A percentile compares a stretch with the other conserved stretches of the same genome.
These are phyloP conservation scores for Enhydra lutris DNA, from an alignment of 2,113 vertebrate genomes.

Conservation along the genomic window DNA sequence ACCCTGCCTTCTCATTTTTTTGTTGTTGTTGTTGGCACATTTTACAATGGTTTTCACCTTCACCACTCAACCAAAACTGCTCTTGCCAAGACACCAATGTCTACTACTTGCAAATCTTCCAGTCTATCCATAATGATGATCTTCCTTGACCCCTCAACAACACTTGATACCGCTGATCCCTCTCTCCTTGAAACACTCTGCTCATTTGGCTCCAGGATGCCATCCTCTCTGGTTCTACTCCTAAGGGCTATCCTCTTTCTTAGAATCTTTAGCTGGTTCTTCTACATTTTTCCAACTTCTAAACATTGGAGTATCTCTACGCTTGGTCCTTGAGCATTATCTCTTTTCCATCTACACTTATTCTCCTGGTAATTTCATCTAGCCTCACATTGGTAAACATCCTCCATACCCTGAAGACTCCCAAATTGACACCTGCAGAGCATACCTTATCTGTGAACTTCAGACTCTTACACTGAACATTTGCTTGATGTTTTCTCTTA, in stretches of 20 bases:
- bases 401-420: background rate
- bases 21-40: background rate
- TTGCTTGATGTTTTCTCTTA: background rate
- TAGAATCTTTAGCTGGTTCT: background rate
- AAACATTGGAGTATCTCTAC: background rate
- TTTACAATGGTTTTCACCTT: background rate
- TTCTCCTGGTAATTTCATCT: background rate
- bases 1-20: background rate
- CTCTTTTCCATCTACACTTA: background rate
- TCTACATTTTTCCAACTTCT: background rate
- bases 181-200: background rate
- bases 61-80: background rate
- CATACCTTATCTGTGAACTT: background rate
- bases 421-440: background rate
- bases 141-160: background rate
- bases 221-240: background rate
- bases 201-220: background rate
- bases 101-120: background rate
- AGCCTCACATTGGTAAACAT: background rate
- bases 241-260: background rate
- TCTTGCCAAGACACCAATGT: background rate
- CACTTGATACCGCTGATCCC: background rate
- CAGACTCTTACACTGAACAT: background rate
- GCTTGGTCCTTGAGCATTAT: background rate
- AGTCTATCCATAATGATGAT: background rate